phyloP scores from a whole-genome alignment of 2,888 invertebrate species.

The Meloe dianella region DNA sequence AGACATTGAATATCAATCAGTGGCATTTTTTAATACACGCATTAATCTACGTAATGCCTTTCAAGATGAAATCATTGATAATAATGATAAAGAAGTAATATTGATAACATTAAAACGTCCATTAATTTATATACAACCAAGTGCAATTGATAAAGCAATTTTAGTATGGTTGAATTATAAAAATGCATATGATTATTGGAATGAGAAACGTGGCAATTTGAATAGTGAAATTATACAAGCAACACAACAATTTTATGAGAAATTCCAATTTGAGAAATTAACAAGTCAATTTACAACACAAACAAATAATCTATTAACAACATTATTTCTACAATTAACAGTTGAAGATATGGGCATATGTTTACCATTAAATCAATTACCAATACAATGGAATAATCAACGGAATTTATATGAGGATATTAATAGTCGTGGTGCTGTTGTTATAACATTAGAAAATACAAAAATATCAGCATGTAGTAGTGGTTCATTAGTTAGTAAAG shows the following conservation, averaged over 20 bases:
- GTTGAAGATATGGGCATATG: slow-evolving; percentile 98
- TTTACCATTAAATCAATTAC: slow-evolving; percentile 84
- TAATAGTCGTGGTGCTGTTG: slow-evolving; percentile 85
- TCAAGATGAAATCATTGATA: slow-evolving; percentile 77
- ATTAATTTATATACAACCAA: slow-evolving; percentile 93
- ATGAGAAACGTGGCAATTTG: slow-evolving; percentile 89
- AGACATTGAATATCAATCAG: slow-evolving; percentile 96
- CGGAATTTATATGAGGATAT: slow-evolving; percentile 71
- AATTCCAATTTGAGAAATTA: slow-evolving; percentile 79
- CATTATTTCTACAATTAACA: slow-evolving; percentile 90
- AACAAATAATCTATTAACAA: slow-evolving; percentile 70
- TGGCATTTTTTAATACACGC: slow-evolving; percentile 96
- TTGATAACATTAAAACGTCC: slow-evolving; percentile 92
- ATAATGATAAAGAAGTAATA: slow-evolving; percentile 83
- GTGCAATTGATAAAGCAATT: slow-evolving; percentile 97
- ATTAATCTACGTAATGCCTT: slow-evolving; percentile 68
- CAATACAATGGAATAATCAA: slow-evolving; percentile 70
- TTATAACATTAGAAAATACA: slow-evolving; percentile 95
- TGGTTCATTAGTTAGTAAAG: slow-evolving; percentile 95
- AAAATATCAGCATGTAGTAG: slow-evolving; percentile 92
- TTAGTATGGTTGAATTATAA: slow-evolving; percentile 99
- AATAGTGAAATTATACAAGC: slow-evolving; percentile 86
- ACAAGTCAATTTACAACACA: slow-evolving; percentile 77
- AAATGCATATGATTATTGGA: slow-evolving; percentile 99
- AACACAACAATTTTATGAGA: slow-evolving; percentile 72